phyloP scores from a whole-genome alignment of 2,113 vertebrate genomes.

The Picathartes gymnocephalus region DNA sequence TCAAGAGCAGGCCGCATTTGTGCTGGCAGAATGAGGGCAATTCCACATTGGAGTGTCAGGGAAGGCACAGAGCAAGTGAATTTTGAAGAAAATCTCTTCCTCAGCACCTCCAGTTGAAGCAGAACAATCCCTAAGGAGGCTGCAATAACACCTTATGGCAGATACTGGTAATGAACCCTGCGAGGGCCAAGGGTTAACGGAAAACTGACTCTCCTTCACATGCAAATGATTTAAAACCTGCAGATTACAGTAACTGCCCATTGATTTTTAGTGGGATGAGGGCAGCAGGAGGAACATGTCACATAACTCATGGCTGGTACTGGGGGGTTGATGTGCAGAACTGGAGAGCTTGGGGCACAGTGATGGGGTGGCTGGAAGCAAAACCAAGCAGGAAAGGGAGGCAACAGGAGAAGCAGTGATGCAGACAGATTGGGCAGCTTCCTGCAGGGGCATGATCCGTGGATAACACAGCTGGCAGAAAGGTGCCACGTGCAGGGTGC shows the following conservation, averaged over 20 bases:
- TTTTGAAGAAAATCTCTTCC: background rate
- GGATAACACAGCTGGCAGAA: background rate
- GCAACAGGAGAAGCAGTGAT: background rate
- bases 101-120: accelerated
- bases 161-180: background rate
- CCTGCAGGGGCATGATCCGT: accelerated
- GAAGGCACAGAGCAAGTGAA: background rate
- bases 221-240: background rate
- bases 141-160: background rate
- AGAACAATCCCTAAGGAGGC: background rate
- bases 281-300: background rate
- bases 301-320: accelerated
- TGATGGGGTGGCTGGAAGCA: background rate
- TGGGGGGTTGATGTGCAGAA: background rate
- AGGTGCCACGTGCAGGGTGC: accelerated
- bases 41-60: background rate
- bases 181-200: background rate
- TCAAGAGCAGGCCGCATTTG: accelerated
- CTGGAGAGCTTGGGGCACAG: background rate
- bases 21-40: background rate
- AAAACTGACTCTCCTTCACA: background rate
- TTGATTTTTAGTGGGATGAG: background rate
- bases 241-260: background rate
- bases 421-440: background rate
- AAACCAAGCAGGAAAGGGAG: background rate